phyloP scores from a whole-genome alignment of 1,140 invertebrate species.

The Hestina assimilis region DNA sequence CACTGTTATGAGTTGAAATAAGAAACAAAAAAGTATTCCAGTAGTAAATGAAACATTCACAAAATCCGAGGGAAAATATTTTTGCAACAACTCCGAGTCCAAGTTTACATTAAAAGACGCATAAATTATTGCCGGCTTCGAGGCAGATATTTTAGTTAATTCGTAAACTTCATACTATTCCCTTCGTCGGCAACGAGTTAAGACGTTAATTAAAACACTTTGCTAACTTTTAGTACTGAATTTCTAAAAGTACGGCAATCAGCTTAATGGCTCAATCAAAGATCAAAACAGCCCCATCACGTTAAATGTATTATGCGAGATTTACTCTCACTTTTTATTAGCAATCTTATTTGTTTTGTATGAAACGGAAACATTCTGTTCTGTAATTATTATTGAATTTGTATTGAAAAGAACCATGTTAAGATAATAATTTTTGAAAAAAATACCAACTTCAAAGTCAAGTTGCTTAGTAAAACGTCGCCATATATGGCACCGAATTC shows the following conservation, averaged over 20 bases:
- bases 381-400: neutral
- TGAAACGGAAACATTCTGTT: neutral
- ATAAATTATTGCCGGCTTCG: slow-evolving; percentile 49
- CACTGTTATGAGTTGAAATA: no score
- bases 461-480: no score
- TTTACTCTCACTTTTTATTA: slow-evolving; percentile 11
- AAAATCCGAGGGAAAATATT: slow-evolving; percentile 9
- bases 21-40: no score
- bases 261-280: slow-evolving; percentile 70
- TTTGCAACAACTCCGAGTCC: slow-evolving; percentile 10
- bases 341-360: neutral
- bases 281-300: slow-evolving; percentile 64
- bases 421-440: no score
- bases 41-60: neutral
- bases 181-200: slow-evolving; percentile 57
- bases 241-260: slow-evolving; percentile 69
- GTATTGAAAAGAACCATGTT: no score
- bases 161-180: slow-evolving; percentile 70
- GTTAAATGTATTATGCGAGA: slow-evolving; percentile 16
- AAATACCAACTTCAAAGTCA: no score
- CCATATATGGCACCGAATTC: no score
- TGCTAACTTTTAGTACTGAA: slow-evolving; percentile 71
- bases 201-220: slow-evolving; percentile 74
- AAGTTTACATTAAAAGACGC: slow-evolving; percentile 44
- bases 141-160: slow-evolving; percentile 68